Percentiles rank a stretch among this genome's conserved stretches.
Conservation (phyloP, 1,140 invertebrate genomes). For the Acromyrmex charruanus region DNA sequence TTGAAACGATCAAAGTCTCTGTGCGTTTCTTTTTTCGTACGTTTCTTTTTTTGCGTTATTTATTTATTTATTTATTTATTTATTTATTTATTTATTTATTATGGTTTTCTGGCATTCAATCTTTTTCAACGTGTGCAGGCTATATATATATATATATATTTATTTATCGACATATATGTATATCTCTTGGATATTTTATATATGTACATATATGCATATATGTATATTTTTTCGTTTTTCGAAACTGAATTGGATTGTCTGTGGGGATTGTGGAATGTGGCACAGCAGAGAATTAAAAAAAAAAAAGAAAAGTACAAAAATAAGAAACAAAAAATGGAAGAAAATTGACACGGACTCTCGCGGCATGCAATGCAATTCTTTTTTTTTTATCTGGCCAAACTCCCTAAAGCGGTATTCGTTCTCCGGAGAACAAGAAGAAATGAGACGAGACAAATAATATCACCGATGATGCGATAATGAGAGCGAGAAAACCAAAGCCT, state of each 20-base stretch:
- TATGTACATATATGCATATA: slow-evolving; percentile 61
- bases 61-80: slow-evolving; percentile 49
- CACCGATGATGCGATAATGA: slow-evolving; percentile 54
- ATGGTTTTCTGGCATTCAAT: slow-evolving; percentile 67
- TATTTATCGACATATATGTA: slow-evolving; percentile 59
- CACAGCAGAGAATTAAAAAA: slow-evolving; percentile 83
- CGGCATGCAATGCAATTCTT: slow-evolving; percentile 75
- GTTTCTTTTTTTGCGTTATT: slow-evolving; percentile 79
- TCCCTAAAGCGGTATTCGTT: slow-evolving; percentile 86
- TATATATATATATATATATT: slow-evolving; percentile 66
- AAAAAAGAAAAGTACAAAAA: slow-evolving; percentile 29
- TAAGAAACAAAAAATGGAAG: slow-evolving; percentile 49
- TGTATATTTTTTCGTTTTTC: slow-evolving; percentile 67
- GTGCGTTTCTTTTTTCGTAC: slow-evolving; percentile 82
- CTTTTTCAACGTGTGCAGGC: slow-evolving; percentile 70
- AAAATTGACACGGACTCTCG: slow-evolving; percentile 67
- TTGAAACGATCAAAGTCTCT: slow-evolving; percentile 87
- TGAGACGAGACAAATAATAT: slow-evolving; percentile 42
- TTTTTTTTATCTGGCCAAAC: slow-evolving; percentile 84
- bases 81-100: slow-evolving; percentile 38
- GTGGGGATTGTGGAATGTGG: slow-evolving; percentile 86
- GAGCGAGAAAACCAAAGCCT: slow-evolving; percentile 63
- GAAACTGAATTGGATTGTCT: slow-evolving; percentile 84
- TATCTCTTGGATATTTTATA: slow-evolving; percentile 60
- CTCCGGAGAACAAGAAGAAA: slow-evolving; percentile 69